Evolutionary conservation across 2,888 invertebrate genomes (phyloP), one percentile per base, ranked within the genome.

Genomic region (Tenthredo mesomela): DNA sequence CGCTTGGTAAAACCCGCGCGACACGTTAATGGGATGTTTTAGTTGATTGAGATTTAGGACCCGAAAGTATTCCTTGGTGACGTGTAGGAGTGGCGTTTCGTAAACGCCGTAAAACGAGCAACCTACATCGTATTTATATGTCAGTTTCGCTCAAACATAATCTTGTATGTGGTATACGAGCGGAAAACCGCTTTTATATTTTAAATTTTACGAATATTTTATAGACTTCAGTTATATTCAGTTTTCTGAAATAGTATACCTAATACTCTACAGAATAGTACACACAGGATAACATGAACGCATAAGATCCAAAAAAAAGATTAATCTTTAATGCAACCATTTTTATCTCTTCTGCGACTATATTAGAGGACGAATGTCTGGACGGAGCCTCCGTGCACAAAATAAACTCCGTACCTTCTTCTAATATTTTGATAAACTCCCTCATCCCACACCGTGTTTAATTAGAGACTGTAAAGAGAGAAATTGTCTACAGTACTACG

Each of bases 11-110:
- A 78, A 58, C 78, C 33, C 15, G 80, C 61, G 80, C 25, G 18
- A 61, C 61, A 61, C 58, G 80, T 61, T 80, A 29, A 58, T 80
- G 80, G 80, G 80, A 80, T 61, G 80, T 80, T 80, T 80, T 15
- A 80, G 80, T 61, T 80, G 80, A 80, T 80, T 80, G 80, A 61
- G 80, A 80, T 80, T 80, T 80, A 80, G 80, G 25, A 40, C 61
- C 80, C 61, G 61, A 80, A 80, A 80, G 58, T 80, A 73, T 73
- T 73, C 50, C 58, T 21, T 29, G 50, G 80, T 61, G 80, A 80
- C 80, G 80, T 61, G 80, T 80, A 80, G 80, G 80, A 61, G 80
- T 61, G 80, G 58, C 80, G 40, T 77, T 54, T 40, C 50, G 58
- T 80, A 80, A 80, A 50, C 80, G 58, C 29, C 61, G 61, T 80